A percentile compares a stretch with the other conserved stretches of the same genome.
phyloP scores from a whole-genome alignment of 2,797 vertebrate genomes.

The Morelia viridis region DNA sequence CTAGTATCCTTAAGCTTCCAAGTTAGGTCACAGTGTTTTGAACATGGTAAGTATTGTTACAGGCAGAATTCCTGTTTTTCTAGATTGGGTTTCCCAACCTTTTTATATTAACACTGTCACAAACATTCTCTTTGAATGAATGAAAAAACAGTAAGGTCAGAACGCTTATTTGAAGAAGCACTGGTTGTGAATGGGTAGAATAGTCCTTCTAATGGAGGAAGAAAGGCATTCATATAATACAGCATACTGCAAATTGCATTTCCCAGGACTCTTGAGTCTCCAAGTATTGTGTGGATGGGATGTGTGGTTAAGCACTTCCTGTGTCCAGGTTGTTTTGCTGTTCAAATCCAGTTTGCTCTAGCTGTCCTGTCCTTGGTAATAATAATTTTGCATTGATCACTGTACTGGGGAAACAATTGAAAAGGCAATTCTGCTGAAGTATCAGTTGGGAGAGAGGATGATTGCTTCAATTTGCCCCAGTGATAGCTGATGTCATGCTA shows the following conservation, averaged over 20 bases:
- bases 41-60: no score
- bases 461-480: not conserved
- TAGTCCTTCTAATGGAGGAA: not conserved
- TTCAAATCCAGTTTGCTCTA: not conserved
- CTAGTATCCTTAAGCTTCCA: not conserved
- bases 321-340: not conserved
- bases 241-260: not conserved
- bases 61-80: not conserved
- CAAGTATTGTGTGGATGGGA: not conserved
- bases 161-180: not conserved
- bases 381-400: conserved; percentile 21
- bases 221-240: not conserved
- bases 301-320: not conserved
- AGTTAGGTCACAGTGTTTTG: not conserved
- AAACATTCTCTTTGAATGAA: not conserved
- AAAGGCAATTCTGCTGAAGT: conserved; percentile 6
- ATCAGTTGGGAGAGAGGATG: not conserved
- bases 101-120: no score
- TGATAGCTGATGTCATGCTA: not conserved
- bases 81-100: no score
- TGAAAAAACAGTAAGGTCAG: not conserved
- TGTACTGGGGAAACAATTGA: not conserved
- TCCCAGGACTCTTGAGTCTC: not conserved
- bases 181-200: not conserved
- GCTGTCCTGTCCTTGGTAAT: not conserved